phyloP scores from a whole-genome alignment of 2,797 vertebrate species.

The Typhlichthys subterraneus region DNA sequence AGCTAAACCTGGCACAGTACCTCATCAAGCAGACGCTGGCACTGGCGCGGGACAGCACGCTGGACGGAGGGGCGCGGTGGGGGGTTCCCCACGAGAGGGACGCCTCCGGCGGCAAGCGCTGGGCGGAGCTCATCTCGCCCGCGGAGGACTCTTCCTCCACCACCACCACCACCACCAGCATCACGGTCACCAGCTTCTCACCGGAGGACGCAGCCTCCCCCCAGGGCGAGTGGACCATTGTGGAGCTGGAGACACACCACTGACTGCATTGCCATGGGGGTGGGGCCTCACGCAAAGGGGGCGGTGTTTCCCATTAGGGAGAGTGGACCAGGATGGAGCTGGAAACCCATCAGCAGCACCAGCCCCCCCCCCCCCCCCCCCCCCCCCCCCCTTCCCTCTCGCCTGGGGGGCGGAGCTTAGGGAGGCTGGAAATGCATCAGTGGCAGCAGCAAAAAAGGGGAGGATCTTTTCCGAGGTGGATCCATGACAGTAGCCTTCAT shows the following conservation, averaged over 20 bases:
- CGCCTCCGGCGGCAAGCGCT: slow-evolving; percentile 81
- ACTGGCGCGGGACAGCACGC: slow-evolving; percentile 86
- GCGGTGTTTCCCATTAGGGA: too few species aligned
- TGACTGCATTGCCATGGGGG: slow-evolving; percentile 62
- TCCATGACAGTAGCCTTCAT: too few species aligned
- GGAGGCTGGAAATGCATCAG: slow-evolving; percentile 97
- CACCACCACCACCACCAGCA: slow-evolving; percentile 92
- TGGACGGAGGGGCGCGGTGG: slow-evolving; percentile 78
- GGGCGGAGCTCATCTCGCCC: slow-evolving; percentile 95
- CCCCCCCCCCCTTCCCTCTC: slow-evolving; percentile 69
- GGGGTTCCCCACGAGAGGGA: slow-evolving; percentile 85
- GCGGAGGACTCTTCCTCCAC: slow-evolving; percentile 91
- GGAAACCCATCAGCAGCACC: too few species aligned
- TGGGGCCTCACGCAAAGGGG: too few species aligned
- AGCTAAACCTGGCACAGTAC: slow-evolving; percentile 97
- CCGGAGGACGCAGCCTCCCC: slow-evolving; percentile 95
- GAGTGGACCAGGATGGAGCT: too few species aligned
- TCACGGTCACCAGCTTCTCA: slow-evolving; percentile 95
- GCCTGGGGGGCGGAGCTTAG: slow-evolving; percentile 98
- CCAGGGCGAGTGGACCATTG: slow-evolving; percentile 98
- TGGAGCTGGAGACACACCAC: slow-evolving; percentile 97
- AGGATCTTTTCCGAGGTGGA: too few species aligned
- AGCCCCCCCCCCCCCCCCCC: too few species aligned
- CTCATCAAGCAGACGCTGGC: slow-evolving; percentile 97
- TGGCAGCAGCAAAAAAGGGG: slow-evolving; percentile 61